Percentiles rank a stretch among this genome's conserved stretches.
Evolutionary conservation across 2,797 vertebrate species (phyloP).

Genomic region (Dendrocincla fuliginosa): DNA sequence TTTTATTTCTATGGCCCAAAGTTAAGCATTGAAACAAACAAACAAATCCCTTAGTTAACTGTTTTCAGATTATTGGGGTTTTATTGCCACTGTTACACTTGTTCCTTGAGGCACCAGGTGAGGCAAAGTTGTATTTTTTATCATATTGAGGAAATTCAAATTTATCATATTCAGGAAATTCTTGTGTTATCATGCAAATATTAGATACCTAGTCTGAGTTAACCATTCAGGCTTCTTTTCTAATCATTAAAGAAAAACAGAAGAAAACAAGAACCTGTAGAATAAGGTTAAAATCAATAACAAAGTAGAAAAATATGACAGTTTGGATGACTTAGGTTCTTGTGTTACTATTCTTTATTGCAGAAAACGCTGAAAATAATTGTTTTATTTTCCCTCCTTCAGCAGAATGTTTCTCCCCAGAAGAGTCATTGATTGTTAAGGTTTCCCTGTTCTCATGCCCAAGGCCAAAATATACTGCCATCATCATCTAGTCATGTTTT

Average conservation of each 20-base stretch:
- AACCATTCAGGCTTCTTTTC: background rate
- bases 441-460: background rate
- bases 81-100: background rate
- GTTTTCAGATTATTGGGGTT: background rate
- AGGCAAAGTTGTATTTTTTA: background rate
- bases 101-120: background rate
- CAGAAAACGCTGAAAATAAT: background rate
- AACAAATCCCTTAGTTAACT: background rate
- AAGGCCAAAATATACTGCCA: background rate
- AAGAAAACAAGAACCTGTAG: background rate
- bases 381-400: background rate
- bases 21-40: background rate
- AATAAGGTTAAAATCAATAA: background rate
- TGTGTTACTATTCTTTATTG: background rate
- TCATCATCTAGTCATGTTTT: background rate
- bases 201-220: background rate
- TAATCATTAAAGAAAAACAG: background rate
- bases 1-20: background rate
- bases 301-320: background rate
- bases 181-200: background rate
- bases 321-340: background rate
- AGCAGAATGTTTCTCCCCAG: background rate
- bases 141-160: background rate
- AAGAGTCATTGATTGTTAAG: background rate
- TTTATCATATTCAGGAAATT: background rate